Conservation (phyloP, 2,888 invertebrate species). For the Melieria crassipennis region DNA sequence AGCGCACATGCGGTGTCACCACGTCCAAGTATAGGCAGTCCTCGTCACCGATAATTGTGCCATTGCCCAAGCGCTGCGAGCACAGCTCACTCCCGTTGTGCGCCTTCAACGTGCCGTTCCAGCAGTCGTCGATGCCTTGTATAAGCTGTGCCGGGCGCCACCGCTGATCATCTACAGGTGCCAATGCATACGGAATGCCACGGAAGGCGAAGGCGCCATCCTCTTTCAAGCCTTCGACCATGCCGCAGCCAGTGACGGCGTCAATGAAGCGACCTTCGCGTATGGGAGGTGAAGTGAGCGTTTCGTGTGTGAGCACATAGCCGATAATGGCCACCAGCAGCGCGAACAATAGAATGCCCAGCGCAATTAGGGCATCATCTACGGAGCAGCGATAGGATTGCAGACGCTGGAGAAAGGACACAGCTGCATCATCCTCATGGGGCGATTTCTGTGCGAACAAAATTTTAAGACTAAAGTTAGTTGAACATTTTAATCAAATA, state of each 20-base stretch:
- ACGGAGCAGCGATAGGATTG: constrained; percentile 74
- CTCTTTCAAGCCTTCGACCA: constrained; percentile 80
- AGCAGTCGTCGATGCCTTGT: constrained; percentile 76
- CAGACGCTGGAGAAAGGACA: constrained; percentile 71
- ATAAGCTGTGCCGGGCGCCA: constrained; percentile 78
- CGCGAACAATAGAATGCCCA: constrained; percentile 71
- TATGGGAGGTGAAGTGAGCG: constrained; percentile 71
- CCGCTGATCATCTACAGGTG: constrained; percentile 75
- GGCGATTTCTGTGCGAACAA: constrained; percentile 50
- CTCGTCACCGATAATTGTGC: constrained; percentile 76
- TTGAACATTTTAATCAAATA: neutral
- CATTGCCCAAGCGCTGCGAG: constrained; percentile 75
- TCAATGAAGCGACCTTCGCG: constrained; percentile 78
- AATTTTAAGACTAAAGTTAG: constrained; percentile 4
- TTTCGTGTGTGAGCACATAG: constrained; percentile 71
- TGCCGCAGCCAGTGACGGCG: constrained; percentile 81
- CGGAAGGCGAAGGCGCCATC: constrained; percentile 83
- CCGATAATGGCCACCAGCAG: constrained; percentile 73
- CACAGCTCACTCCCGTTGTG: constrained; percentile 76
- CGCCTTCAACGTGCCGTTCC: constrained; percentile 78
- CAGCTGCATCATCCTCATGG: constrained; percentile 55
- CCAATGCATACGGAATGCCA: constrained; percentile 83
- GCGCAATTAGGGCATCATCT: constrained; percentile 71
- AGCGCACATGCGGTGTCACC: constrained; percentile 82
- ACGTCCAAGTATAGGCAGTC: constrained; percentile 86